Evolutionary conservation across 2,797 vertebrate species (phyloP).

Genomic region (Sebastes taczanowskii): DNA sequence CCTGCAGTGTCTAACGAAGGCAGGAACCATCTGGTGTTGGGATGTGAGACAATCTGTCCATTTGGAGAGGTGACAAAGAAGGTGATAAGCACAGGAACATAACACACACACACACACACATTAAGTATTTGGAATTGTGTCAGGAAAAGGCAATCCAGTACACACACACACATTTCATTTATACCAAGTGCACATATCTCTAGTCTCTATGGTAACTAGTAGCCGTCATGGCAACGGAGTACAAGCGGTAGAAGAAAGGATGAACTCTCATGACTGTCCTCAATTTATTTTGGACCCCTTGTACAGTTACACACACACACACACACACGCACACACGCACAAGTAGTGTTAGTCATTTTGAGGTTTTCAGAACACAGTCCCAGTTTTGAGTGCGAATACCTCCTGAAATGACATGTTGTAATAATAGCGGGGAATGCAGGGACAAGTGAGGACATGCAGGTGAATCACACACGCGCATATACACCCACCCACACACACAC

Average conservation of each 20-base stretch:
- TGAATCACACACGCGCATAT: constrained; percentile 25
- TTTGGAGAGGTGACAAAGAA: constrained; percentile 80
- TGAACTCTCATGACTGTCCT: constrained; percentile 75
- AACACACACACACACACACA: constrained; percentile 16
- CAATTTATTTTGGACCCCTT: constrained; percentile 61
- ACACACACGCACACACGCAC: not conserved
- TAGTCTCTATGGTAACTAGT: constrained; percentile 85
- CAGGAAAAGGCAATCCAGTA: constrained; percentile 44
- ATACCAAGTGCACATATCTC: constrained; percentile 71
- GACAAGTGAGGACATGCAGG: constrained; percentile 56
- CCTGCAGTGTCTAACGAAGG: constrained; percentile 63
- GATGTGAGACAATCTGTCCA: constrained; percentile 80
- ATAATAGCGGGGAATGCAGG: constrained; percentile 42
- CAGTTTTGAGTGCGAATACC: not conserved
- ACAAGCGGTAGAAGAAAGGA: constrained; percentile 67
- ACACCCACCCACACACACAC: not conserved
- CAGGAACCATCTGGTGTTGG: constrained; percentile 80
- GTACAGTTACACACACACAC: not conserved
- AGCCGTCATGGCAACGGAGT: constrained; percentile 80
- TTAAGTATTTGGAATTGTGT: constrained; percentile 42
- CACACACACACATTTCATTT: constrained; percentile 61
- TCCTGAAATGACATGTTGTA: constrained; percentile 15
- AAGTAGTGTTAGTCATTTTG: not conserved
- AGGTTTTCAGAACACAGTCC: constrained; percentile 24
- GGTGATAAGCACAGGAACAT: constrained; percentile 72